phyloP scores from a whole-genome alignment of 2,113 vertebrate species.

The Hylia prasina region DNA sequence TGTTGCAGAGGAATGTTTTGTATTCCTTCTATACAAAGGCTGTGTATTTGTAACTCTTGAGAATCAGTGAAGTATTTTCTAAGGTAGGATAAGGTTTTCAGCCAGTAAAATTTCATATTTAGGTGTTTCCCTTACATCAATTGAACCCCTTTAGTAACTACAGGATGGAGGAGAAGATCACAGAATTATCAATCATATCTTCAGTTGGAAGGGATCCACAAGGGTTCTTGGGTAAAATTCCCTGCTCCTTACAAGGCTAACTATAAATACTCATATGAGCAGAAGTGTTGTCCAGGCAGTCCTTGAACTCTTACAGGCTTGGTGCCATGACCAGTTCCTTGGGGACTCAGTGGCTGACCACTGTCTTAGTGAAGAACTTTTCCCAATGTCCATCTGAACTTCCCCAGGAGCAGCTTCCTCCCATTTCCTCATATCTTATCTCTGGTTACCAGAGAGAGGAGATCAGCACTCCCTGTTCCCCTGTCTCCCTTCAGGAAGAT shows the following conservation, averaged over 20 bases:
- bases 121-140: neutral
- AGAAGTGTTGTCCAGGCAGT: accelerated
- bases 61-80: neutral
- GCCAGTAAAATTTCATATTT: neutral
- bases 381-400: neutral
- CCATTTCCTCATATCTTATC: neutral
- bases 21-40: neutral
- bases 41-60: neutral
- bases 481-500: accelerated
- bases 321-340: neutral
- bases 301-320: neutral
- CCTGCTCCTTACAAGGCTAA: neutral
- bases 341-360: neutral
- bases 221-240: neutral
- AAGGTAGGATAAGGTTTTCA: neutral
- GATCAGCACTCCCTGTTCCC: accelerated
- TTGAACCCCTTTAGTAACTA: neutral
- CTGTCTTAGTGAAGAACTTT: neutral
- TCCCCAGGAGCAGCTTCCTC: neutral
- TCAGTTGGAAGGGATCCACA: neutral
- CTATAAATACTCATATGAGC: neutral
- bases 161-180: neutral
- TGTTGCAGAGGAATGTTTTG: neutral
- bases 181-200: neutral
- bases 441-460: neutral